phyloP scores from a whole-genome alignment of 1,140 invertebrate genomes.

The Heliconius hewitsoni region DNA sequence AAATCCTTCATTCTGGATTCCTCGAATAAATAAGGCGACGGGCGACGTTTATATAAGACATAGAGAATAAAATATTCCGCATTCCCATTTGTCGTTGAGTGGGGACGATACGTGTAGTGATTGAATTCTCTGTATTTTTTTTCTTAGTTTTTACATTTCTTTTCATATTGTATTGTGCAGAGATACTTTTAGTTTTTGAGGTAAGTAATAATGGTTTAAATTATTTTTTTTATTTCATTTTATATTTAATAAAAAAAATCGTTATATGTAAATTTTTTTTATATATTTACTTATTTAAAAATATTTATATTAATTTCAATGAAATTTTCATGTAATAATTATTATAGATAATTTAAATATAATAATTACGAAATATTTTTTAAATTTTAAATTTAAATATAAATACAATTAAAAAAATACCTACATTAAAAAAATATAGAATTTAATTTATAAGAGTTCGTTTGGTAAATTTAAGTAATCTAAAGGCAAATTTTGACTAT shows the following conservation, averaged over 20 bases:
- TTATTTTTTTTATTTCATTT: too few relatives aligned
- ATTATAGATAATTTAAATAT: too few relatives aligned
- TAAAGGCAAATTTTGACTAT: too few relatives aligned
- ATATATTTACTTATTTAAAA: too few relatives aligned
- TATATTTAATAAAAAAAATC: background rate
- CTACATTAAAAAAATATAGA: too few relatives aligned
- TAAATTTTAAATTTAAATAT: too few relatives aligned
- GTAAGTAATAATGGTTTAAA: background rate
- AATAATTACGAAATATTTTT: too few relatives aligned
- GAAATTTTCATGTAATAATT: too few relatives aligned
- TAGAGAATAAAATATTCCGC: constrained; percentile 55
- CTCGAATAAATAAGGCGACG: constrained; percentile 39
- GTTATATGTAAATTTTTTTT: background rate
- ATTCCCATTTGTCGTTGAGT: constrained; percentile 48
- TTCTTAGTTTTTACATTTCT: background rate
- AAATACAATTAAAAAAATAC: too few relatives aligned
- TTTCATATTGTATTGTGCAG: background rate
- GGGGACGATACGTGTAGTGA: constrained; percentile 26
- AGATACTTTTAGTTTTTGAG: background rate
- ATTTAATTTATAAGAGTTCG: too few relatives aligned
- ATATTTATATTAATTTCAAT: too few relatives aligned
- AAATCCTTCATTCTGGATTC: constrained; percentile 59
- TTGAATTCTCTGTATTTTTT: background rate
- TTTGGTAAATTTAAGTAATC: too few relatives aligned
- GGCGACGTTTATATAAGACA: constrained; percentile 66